Evolutionary conservation across 2,797 vertebrate genomes (phyloP).

Genomic region (Peromyscus eremicus): DNA sequence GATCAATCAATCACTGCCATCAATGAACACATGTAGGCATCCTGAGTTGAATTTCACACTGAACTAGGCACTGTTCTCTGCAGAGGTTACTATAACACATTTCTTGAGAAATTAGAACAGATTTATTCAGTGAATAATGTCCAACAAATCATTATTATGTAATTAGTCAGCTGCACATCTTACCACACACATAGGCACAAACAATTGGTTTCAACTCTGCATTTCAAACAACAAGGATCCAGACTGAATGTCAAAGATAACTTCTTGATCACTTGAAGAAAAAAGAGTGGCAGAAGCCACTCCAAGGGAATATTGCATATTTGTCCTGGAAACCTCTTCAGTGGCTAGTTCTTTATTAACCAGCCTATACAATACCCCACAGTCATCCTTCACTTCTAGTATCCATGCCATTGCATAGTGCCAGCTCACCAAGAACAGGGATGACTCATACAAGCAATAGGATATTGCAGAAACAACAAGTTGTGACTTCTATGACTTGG

Average conservation of each 20-base stretch:
- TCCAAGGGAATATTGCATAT: neutral
- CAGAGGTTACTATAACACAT: conserved; percentile 56
- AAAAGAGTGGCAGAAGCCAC: neutral
- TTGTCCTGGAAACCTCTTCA: neutral
- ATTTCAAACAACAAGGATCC: conserved; percentile 21
- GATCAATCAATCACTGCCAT: neutral
- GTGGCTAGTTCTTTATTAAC: neutral
- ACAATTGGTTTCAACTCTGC: conserved; percentile 48
- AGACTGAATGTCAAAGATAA: conserved; percentile 15
- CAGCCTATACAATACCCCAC: neutral
- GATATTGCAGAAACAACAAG: neutral
- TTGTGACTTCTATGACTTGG: neutral
- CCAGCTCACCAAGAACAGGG: neutral
- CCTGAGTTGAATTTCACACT: neutral
- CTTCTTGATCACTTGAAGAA: neutral
- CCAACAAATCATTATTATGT: conserved; percentile 63
- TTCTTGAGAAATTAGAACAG: conserved; percentile 75
- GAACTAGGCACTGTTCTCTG: neutral
- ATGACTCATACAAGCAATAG: neutral
- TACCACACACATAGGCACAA: neutral
- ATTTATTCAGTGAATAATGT: conserved; percentile 60
- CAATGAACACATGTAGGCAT: neutral
- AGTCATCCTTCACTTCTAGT: neutral
- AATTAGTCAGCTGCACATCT: conserved; percentile 57
- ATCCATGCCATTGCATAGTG: neutral